Evolutionary conservation across 2,113 vertebrate species (phyloP).

Genomic region (Lynx canadensis): DNA sequence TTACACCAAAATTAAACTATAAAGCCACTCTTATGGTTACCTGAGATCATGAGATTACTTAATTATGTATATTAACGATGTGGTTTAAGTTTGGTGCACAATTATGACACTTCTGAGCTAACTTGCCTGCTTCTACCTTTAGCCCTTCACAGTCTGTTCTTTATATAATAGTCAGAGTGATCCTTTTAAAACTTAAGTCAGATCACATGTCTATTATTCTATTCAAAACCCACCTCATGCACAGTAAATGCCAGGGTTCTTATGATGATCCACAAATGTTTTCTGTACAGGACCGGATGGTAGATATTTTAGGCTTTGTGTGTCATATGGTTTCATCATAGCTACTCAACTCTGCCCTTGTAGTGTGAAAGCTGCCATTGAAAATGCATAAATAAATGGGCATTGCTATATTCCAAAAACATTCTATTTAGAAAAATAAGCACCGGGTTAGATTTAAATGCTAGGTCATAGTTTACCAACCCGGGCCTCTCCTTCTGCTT

Average conservation of each 20-base stretch:
- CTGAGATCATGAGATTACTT: background rate
- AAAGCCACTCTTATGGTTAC: background rate
- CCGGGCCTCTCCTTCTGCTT: background rate
- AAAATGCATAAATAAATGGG: too few relatives aligned
- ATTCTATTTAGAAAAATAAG: too few relatives aligned
- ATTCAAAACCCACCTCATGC: background rate
- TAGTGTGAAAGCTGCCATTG: too few relatives aligned
- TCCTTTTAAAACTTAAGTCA: background rate
- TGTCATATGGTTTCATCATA: too few relatives aligned
- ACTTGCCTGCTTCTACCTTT: background rate
- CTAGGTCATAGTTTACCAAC: background rate
- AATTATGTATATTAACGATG: background rate
- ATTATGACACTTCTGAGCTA: background rate
- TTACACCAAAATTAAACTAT: background rate
- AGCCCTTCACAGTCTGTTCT: background rate
- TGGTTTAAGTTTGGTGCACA: background rate
- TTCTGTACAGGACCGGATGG: too few relatives aligned
- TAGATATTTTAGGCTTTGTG: too few relatives aligned
- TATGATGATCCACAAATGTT: too few relatives aligned
- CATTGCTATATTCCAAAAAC: too few relatives aligned
- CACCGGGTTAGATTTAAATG: background rate
- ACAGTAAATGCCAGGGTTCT: background rate
- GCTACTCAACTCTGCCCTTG: too few relatives aligned
- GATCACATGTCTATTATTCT: background rate
- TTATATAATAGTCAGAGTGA: background rate